Evolutionary conservation across 2,113 vertebrate species (phyloP).

Genomic region (Micromys minutus): DNA sequence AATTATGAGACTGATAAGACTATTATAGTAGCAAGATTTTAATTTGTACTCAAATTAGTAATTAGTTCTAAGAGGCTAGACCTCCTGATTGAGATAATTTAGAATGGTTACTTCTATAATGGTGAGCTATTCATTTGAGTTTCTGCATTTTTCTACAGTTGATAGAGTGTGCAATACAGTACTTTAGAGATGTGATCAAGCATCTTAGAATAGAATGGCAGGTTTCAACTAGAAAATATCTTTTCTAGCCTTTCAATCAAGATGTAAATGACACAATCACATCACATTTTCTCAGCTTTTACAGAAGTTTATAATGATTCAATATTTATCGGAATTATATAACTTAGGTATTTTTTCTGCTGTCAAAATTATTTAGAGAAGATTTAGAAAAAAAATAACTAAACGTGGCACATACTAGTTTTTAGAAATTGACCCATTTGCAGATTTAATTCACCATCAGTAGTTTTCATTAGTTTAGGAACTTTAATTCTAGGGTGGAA

Average conservation of each 20-base stretch:
- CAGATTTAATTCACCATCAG: background rate
- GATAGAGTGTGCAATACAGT: background rate
- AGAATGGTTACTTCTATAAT: background rate
- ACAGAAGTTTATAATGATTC: constrained; percentile 9
- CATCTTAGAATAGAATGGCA: background rate
- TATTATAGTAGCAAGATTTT: background rate
- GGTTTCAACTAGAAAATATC: background rate
- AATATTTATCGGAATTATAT: background rate
- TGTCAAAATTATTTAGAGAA: background rate
- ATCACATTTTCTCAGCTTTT: background rate
- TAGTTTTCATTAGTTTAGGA: constrained; percentile 20
- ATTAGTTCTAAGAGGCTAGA: background rate
- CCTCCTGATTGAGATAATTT: background rate
- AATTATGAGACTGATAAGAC: background rate
- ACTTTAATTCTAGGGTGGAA: background rate
- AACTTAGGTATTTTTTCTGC: background rate
- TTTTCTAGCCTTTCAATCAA: constrained; percentile 44
- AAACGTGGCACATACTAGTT: background rate
- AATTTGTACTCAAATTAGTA: constrained; percentile 15
- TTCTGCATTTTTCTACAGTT: background rate
- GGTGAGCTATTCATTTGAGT: constrained; percentile 20
- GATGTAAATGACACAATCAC: constrained; percentile 33
- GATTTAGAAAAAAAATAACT: constrained; percentile 12
- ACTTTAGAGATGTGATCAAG: background rate
- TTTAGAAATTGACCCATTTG: background rate